Conservation (phyloP, 2,113 vertebrate species). For the Cavia aperea region DNA sequence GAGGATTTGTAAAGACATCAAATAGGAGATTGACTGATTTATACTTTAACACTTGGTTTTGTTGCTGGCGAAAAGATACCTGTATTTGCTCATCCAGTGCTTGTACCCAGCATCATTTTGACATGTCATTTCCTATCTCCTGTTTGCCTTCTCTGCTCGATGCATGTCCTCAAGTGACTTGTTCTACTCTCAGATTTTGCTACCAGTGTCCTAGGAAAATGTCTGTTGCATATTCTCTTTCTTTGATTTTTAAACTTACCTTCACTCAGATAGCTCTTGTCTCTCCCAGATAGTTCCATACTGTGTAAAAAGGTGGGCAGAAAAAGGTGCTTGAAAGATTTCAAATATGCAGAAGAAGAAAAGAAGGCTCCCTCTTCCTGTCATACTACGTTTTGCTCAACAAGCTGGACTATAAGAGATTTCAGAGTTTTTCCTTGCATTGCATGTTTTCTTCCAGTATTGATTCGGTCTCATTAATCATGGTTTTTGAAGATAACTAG, state of each 20-base stretch:
- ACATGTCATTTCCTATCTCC: conserved; percentile 30
- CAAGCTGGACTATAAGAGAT: conserved; percentile 28
- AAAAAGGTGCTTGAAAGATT: conserved; percentile 49
- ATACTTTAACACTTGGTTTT: conserved; percentile 33
- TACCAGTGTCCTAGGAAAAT: conserved; percentile 17
- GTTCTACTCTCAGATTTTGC: conserved; percentile 29
- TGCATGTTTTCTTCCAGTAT: background rate
- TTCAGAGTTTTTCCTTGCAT: conserved; percentile 29
- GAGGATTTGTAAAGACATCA: conserved; percentile 58
- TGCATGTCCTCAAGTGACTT: conserved; percentile 51
- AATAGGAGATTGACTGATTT: conserved; percentile 33
- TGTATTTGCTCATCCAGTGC: conserved; percentile 23
- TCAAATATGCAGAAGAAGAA: conserved; percentile 40
- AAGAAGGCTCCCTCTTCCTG: conserved; percentile 24
- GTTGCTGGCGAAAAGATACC: conserved; percentile 58
- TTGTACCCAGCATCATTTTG: background rate
- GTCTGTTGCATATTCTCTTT: conserved; percentile 27
- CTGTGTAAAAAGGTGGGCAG: conserved; percentile 43
- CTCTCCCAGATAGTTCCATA: background rate
- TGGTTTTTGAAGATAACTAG: conserved; percentile 49
- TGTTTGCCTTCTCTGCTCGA: background rate
- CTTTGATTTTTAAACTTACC: conserved; percentile 36
- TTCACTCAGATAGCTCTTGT: conserved; percentile 12
- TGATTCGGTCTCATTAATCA: conserved; percentile 45
- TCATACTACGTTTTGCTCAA: background rate